Conservation (phyloP, 2,797 vertebrate genomes). For the Paedocypris micromegethes region DNA sequence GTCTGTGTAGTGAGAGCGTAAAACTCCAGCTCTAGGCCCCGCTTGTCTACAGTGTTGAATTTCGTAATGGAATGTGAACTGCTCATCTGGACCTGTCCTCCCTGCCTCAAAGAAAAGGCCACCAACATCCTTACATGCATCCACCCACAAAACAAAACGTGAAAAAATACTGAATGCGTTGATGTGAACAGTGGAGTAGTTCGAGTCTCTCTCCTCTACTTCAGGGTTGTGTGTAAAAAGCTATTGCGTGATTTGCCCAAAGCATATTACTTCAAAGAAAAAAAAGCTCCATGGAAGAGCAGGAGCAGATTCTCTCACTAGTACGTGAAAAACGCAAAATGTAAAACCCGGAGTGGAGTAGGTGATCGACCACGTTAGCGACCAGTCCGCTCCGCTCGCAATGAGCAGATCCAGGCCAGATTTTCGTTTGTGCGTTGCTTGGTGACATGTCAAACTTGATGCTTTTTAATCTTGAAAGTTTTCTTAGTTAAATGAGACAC, state of each 20-base stretch:
- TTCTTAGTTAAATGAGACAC: too few species aligned
- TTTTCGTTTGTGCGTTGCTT: neutral
- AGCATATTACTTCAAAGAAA: too few species aligned
- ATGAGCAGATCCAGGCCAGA: neutral
- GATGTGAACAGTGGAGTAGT: neutral
- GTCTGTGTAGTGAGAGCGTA: conserved; percentile 28
- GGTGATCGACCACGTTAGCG: neutral
- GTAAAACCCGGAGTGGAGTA: conserved; percentile 16
- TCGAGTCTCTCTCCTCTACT: neutral
- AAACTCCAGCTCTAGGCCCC: conserved; percentile 57
- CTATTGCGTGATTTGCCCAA: too few species aligned
- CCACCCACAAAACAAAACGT: conserved; percentile 3
- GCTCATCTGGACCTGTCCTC: conserved; percentile 75
- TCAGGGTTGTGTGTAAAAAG: too few species aligned
- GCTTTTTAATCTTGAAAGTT: neutral
- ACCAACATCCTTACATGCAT: conserved; percentile 39
- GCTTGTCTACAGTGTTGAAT: conserved; percentile 78
- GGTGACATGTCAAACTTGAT: neutral
- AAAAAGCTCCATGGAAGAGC: too few species aligned
- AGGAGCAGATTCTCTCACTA: neutral
- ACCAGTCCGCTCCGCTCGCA: neutral
- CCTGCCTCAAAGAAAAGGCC: conserved; percentile 54
- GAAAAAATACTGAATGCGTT: neutral
- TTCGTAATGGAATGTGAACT: conserved; percentile 88
- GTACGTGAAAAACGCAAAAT: neutral